phyloP scores from a whole-genome alignment of 2,797 vertebrate species.

The Silurus aristotelis region DNA sequence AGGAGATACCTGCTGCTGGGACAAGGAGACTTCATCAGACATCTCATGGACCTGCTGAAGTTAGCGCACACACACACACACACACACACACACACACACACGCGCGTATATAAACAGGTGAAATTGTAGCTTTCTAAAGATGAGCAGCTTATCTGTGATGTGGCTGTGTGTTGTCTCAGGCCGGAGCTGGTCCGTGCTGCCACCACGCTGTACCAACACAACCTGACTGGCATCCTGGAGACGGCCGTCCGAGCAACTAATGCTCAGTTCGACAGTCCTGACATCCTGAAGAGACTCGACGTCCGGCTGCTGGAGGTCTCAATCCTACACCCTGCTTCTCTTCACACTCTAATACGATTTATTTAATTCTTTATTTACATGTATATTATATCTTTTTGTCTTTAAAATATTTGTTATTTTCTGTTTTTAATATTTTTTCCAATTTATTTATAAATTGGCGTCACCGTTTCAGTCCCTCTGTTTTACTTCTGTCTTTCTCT shows the following conservation, averaged over 20 bases:
- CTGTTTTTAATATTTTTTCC: not conserved
- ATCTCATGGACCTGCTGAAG: slow-evolving; percentile 99
- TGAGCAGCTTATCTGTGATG: too few relatives aligned
- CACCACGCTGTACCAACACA: slow-evolving; percentile 97
- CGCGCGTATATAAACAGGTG: too few relatives aligned
- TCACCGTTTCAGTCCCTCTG: too few relatives aligned
- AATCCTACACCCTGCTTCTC: not conserved
- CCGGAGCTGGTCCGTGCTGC: slow-evolving; percentile 93
- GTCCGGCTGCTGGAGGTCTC: slow-evolving; percentile 91
- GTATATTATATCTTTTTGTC: too few relatives aligned
- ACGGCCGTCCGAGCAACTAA: slow-evolving; percentile 96
- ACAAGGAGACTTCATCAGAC: slow-evolving; percentile 97
- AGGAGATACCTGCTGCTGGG: slow-evolving; percentile 95
- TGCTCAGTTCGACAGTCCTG: slow-evolving; percentile 94
- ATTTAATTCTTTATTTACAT: not conserved
- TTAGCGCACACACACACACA: slow-evolving; percentile 65
- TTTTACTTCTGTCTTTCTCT: not conserved
- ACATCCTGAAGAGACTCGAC: slow-evolving; percentile 92
- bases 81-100: slow-evolving; percentile 13
- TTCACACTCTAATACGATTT: not conserved
- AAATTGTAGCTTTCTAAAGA: too few relatives aligned
- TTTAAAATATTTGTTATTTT: not conserved
- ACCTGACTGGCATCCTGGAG: slow-evolving; percentile 95
- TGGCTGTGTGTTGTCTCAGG: slow-evolving; percentile 65
- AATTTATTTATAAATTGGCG: too few relatives aligned